These are phyloP conservation scores for Siderastrea radians DNA, from an alignment of 92 coral and sea anemone genomes.

Conservation along the genomic window DNA sequence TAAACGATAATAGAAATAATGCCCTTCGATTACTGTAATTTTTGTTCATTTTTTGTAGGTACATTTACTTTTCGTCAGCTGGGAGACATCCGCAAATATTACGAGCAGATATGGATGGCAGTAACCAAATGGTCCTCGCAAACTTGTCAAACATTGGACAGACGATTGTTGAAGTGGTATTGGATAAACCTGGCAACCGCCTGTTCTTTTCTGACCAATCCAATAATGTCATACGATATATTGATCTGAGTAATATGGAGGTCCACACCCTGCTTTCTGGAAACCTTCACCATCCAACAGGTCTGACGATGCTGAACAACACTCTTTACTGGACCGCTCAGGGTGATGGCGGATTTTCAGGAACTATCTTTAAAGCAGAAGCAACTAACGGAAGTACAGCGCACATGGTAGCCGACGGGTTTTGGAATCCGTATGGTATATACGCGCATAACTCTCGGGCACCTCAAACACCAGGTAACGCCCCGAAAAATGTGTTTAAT, in stretches of 20 bases:
- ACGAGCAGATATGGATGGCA: slow-evolving; percentile 36
- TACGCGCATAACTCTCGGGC: neutral
- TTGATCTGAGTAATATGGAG: neutral
- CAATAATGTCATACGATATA: slow-evolving; percentile 13
- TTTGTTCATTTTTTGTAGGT: neutral
- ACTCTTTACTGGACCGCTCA: slow-evolving; percentile 22
- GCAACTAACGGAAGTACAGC: neutral
- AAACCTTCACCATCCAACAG: slow-evolving; percentile 11
- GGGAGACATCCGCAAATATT: neutral
- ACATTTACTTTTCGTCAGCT: slow-evolving; percentile 26
- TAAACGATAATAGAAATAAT: no score
- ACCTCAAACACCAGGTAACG: slow-evolving; percentile 9
- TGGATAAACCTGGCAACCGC: slow-evolving; percentile 2
- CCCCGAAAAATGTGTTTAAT: neutral
- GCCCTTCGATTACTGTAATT: neutral
- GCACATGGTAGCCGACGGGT: slow-evolving; percentile 12
- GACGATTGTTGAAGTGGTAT: slow-evolving; percentile 5
- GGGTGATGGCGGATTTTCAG: slow-evolving; percentile 22
- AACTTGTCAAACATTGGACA: slow-evolving; percentile 16
- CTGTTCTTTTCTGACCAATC: slow-evolving; percentile 28
- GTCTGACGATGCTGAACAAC: neutral
- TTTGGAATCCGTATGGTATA: slow-evolving; percentile 13
- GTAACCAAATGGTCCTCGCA: slow-evolving; percentile 11
- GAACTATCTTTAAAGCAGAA: slow-evolving; percentile 24
- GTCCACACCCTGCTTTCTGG: slow-evolving; percentile 21